These are phyloP conservation scores for Meghimatium bilineatum DNA, from an alignment of 2,888 invertebrate genomes.

Conservation along the genomic window DNA sequence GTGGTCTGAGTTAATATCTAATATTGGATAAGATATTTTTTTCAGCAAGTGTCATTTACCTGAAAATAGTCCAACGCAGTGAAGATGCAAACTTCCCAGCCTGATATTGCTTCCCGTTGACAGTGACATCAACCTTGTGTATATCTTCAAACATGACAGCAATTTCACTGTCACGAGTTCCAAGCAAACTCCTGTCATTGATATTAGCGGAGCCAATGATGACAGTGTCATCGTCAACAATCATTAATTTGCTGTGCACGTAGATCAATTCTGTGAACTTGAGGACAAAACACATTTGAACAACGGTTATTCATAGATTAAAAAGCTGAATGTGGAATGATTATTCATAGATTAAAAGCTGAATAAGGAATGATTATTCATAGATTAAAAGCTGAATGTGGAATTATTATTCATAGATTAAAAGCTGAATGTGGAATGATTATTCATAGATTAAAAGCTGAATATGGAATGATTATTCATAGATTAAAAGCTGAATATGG, in stretches of 20 bases:
- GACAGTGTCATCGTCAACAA: conserved; percentile 92
- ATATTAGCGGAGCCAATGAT: conserved; percentile 99
- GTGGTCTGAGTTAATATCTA: no score
- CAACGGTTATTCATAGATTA: neutral
- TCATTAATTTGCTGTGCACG: conserved; percentile 96
- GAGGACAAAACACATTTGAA: neutral
- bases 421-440: no score
- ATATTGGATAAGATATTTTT: no score
- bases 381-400: no score
- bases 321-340: no score
- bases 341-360: no score
- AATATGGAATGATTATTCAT: no score
- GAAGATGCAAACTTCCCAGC: conserved; percentile 92
- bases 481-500: no score
- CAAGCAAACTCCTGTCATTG: conserved; percentile 95
- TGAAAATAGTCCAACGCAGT: conserved; percentile 89
- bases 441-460: no score
- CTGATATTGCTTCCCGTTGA: conserved; percentile 89
- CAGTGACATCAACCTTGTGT: conserved; percentile 79
- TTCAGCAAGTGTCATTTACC: no score
- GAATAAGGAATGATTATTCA: no score
- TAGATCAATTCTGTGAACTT: conserved; percentile 92
- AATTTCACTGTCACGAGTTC: conserved; percentile 92
- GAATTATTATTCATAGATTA: no score
- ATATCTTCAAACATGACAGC: conserved; percentile 89